phyloP scores from a whole-genome alignment of 1,140 invertebrate genomes.

The Rhopalosiphum maidis region DNA sequence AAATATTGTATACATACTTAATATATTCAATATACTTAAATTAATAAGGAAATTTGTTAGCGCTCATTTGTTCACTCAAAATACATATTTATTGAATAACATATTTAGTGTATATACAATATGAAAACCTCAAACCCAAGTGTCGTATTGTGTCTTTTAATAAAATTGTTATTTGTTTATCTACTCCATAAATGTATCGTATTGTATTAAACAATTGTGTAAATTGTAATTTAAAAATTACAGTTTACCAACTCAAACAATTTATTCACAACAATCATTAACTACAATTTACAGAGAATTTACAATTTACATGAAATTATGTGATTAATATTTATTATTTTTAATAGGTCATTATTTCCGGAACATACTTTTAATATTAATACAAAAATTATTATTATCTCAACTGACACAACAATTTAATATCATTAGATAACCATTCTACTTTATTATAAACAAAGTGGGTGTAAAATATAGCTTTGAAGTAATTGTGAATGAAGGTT shows the following conservation, averaged over 20 bases:
- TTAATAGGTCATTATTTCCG: slow-evolving; percentile 35
- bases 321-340: background rate
- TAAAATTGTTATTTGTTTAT: background rate
- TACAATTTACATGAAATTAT: background rate
- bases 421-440: background rate
- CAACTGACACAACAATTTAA: background rate
- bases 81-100: background rate
- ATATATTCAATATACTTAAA: background rate
- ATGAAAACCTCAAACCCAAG: background rate
- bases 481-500: background rate
- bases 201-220: background rate
- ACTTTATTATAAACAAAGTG: background rate
- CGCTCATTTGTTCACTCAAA: background rate
- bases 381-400: background rate
- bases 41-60: background rate
- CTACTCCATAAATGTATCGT: background rate
- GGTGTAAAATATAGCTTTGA: background rate
- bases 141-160: background rate
- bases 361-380: background rate
- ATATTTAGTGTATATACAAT: background rate
- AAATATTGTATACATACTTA: background rate
- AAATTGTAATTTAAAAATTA: background rate
- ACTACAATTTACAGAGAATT: background rate
- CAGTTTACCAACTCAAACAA: no score
- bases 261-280: background rate